Evolutionary conservation across 2,797 vertebrate genomes (phyloP), one percentile per base, ranked within the genome.

Genomic region (Erethizon dorsatum): DNA sequence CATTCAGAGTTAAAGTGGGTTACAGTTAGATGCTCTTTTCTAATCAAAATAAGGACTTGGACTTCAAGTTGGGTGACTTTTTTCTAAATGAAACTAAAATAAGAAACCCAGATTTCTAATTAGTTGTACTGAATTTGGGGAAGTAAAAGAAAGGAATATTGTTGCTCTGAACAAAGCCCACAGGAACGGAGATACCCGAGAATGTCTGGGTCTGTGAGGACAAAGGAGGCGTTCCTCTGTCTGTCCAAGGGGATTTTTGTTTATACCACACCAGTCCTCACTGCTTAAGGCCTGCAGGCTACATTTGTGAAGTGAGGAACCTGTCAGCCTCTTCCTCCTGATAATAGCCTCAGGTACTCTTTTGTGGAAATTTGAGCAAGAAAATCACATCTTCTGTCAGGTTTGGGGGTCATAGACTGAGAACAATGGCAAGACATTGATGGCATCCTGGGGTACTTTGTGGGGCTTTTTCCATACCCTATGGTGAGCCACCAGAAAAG

Each of bases 321-420:
- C 65, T 94, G 71, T 83, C 88, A 54, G 75, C 65, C 79, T 83
- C 71, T 88, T 83, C 63, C 17, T 80, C 67, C 69, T 54, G 45
- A 67, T 13, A 56, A 63, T 28, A 78, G 75, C 83, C 65, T 89
- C 71, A 61, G 86, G 77, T 75, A 54, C 37, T 75, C 63, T 85
- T 95, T 37, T 37, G 63, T 63, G 77, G 83, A 54, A 88, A 94
- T 87, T 94, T 80, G 87, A 91, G 88, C 28, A 91, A 85, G 80
- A 73, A 92, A 94, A 83, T 50, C 50, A 80, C 91, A 92, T 79
- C 45, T 26, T 0, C 69, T 83, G 57, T 91, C 59, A 24, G 33
- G 24, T 24, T 14, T 80, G 69, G 83, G 77, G 83, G 77, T 83
- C 50, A 57, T 41, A 75, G 52, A 61, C 79, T 57, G 22, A 69